phyloP scores from a whole-genome alignment of 1,140 invertebrate genomes.

The Drosophila equinoxialis region DNA sequence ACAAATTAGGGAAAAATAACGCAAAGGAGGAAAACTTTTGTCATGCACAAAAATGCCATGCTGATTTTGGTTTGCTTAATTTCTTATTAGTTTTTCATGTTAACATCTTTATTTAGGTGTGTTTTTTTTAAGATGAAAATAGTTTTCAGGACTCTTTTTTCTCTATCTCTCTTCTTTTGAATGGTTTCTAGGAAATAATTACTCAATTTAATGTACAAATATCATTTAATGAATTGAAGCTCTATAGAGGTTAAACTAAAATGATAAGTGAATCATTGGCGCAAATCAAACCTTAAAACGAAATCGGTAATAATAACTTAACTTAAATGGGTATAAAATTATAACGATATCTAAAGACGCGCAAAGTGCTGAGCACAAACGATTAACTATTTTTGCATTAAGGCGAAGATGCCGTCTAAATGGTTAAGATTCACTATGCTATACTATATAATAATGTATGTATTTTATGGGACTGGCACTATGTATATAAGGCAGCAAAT shows the following conservation, averaged over 20 bases:
- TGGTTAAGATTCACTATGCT: constrained; percentile 40
- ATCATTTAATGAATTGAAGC: not conserved
- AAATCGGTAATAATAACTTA: constrained; percentile 24
- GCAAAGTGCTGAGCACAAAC: constrained; percentile 58
- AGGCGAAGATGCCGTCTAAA: constrained; percentile 23
- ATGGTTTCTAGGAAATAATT: not conserved
- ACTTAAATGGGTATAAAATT: constrained; percentile 32
- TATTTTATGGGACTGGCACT: not conserved
- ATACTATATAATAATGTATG: constrained; percentile 20
- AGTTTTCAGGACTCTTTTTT: constrained; percentile 4
- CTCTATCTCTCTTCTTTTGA: too few species aligned
- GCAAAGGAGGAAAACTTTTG: constrained; percentile 21
- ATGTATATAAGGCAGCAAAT: not conserved
- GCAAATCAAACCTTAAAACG: not conserved
- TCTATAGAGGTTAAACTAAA: not conserved
- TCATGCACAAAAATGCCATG: constrained; percentile 83
- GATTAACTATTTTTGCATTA: constrained; percentile 45
- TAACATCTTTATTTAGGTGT: constrained; percentile 34
- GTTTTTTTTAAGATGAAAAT: constrained; percentile 30
- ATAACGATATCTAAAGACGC: constrained; percentile 42
- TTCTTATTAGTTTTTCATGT: constrained; percentile 23
- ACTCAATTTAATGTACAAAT: not conserved
- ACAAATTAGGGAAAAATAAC: constrained; percentile 38
- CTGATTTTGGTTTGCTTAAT: constrained; percentile 52
- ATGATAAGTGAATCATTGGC: not conserved